phyloP scores from a whole-genome alignment of 2,113 vertebrate genomes.

The Corvus hawaiiensis region DNA sequence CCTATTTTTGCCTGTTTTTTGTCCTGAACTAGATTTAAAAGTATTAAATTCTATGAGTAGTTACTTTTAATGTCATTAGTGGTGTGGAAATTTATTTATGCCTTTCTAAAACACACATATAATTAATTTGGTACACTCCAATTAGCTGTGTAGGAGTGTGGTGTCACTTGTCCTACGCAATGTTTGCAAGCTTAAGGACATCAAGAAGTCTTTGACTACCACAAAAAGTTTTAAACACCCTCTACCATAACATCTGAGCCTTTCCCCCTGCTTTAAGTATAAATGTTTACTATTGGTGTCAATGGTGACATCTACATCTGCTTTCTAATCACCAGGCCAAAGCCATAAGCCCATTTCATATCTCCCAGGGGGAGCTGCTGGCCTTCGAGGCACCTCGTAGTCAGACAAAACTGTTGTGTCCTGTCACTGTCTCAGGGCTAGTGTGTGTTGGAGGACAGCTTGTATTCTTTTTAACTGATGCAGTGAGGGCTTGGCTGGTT shows the following conservation, averaged over 20 bases:
- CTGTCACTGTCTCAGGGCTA: not conserved
- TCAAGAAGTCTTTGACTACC: not conserved
- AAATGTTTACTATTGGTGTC: not conserved
- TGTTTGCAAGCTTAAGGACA: not conserved
- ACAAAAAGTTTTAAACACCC: not conserved
- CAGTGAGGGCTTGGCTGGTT: not conserved
- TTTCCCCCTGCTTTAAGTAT: not conserved
- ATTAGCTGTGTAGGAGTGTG: not conserved
- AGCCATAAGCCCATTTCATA: not conserved
- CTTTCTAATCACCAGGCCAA: not conserved
- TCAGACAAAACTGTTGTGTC: not conserved
- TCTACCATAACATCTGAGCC: not conserved
- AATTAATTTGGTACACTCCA: not conserved
- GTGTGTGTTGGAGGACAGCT: not conserved
- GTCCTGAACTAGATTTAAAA: not conserved
- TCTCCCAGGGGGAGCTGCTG: not conserved
- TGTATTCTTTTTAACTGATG: not conserved
- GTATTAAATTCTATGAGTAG: not conserved
- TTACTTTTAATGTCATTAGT: not conserved
- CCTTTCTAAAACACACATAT: not conserved
- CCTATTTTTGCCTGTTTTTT: not conserved
- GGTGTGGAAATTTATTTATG: not conserved
- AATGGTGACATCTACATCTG: not conserved
- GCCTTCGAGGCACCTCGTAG: rapidly evolving
- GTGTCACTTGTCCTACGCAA: not conserved